phyloP scores from a whole-genome alignment of 2,888 invertebrate genomes.

The Apamea anceps region DNA sequence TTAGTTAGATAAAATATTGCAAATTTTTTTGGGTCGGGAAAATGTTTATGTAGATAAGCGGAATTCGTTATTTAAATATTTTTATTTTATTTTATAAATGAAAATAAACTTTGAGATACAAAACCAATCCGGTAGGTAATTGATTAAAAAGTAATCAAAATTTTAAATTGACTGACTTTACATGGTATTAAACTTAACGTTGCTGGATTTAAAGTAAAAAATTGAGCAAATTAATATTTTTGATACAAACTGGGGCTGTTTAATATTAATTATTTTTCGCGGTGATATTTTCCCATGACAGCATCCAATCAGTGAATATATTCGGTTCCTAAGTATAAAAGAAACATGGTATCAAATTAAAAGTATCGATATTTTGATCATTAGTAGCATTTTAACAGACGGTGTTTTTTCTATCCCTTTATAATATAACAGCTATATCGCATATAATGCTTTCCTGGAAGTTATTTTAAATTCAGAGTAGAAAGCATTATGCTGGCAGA shows the following conservation, averaged over 20 bases:
- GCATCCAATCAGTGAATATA: constrained; percentile 23
- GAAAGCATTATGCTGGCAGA: background rate
- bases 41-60: constrained; percentile 15
- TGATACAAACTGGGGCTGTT: background rate
- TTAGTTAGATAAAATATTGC: constrained; percentile 19
- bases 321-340: constrained; percentile 2
- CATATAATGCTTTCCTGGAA: background rate
- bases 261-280: constrained; percentile 3
- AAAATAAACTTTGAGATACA: constrained; percentile 2
- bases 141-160: constrained; percentile 11
- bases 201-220: background rate
- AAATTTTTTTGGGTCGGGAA: constrained; percentile 28
- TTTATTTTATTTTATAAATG: background rate
- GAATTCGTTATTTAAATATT: constrained; percentile 21
- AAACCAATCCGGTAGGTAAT: constrained; percentile 1
- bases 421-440: background rate
- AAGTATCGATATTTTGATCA: background rate
- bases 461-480: constrained; percentile 21
- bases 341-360: background rate
- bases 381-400: background rate
- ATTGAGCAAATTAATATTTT: background rate
- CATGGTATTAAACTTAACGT: background rate
- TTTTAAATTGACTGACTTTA: background rate
- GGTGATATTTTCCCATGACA: background rate
- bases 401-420: background rate